These are phyloP conservation scores for Stenichneumon culpator DNA, from an alignment of 2,888 invertebrate species.

Conservation along the genomic window DNA sequence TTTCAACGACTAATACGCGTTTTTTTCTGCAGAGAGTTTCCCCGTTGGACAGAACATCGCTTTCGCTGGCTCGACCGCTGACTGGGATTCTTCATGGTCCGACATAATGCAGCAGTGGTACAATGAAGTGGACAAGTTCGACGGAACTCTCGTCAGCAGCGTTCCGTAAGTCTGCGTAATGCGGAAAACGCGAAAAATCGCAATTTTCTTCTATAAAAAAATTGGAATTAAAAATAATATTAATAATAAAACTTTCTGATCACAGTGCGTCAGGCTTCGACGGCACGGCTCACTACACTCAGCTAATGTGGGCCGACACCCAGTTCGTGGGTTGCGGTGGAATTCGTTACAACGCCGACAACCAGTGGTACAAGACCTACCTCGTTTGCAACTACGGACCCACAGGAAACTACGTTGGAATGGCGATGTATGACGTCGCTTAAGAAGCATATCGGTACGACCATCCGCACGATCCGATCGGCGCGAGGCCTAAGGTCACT, in stretches of 20 bases:
- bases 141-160: slow-evolving; percentile 37
- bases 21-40: slow-evolving; percentile 74
- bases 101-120: slow-evolving; percentile 79
- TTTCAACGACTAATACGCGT: neutral
- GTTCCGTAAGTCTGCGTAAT: slow-evolving; percentile 24
- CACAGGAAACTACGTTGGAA: slow-evolving; percentile 80
- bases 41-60: slow-evolving; percentile 84
- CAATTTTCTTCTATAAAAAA: neutral
- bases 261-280: neutral
- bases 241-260: too few species aligned
- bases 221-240: neutral
- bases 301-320: slow-evolving; percentile 86
- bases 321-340: slow-evolving; percentile 85
- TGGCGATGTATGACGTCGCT: slow-evolving; percentile 78
- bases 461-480: neutral
- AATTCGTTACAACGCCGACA: slow-evolving; percentile 78
- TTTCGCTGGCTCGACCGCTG: slow-evolving; percentile 52
- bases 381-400: slow-evolving; percentile 76
- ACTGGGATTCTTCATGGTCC: neutral
- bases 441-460: neutral
- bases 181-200: neutral
- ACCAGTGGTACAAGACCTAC: slow-evolving; percentile 74
- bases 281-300: slow-evolving; percentile 83
- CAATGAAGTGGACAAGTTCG: slow-evolving; percentile 78
- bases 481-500: neutral